A percentile compares a stretch with the other conserved stretches of the same genome.
Evolutionary conservation across 2,888 invertebrate genomes (phyloP).

Genomic region (Clunio marinus): DNA sequence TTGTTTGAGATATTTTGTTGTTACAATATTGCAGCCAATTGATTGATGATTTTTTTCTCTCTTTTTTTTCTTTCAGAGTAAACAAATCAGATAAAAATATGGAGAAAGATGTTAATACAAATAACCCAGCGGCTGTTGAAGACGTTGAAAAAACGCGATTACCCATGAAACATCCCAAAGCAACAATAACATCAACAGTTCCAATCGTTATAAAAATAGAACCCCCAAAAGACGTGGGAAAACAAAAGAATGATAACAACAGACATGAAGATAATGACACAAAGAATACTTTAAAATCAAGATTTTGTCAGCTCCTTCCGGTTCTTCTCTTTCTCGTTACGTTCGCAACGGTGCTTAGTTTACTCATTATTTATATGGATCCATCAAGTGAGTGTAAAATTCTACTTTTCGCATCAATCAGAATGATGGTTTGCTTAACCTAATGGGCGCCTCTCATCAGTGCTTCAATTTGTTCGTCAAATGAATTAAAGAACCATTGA

Average conservation of each 20-base stretch:
- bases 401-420: constrained; percentile 13
- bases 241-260: neutral
- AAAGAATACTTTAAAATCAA: constrained; percentile 47
- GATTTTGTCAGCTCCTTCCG: constrained; percentile 55
- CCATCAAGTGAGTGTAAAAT: constrained; percentile 61
- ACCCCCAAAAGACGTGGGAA: constrained; percentile 22
- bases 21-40: neutral
- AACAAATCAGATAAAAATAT: constrained; percentile 20
- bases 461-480: neutral
- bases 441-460: constrained; percentile 4
- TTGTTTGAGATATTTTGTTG: constrained; percentile 9
- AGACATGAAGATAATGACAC: neutral
- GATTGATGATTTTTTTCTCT: no score
- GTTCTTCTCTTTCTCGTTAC: constrained; percentile 70
- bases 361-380: constrained; percentile 74
- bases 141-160: no score
- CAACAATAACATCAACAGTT: constrained; percentile 16
- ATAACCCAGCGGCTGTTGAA: neutral
- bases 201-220: constrained; percentile 37
- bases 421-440: neutral
- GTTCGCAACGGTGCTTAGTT: constrained; percentile 74
- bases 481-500: neutral
- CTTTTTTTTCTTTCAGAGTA: constrained; percentile 25
- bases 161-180: no score
- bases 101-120: constrained; percentile 18